phyloP scores from a whole-genome alignment of 2,888 invertebrate species.

The Invenusta paracnida region DNA sequence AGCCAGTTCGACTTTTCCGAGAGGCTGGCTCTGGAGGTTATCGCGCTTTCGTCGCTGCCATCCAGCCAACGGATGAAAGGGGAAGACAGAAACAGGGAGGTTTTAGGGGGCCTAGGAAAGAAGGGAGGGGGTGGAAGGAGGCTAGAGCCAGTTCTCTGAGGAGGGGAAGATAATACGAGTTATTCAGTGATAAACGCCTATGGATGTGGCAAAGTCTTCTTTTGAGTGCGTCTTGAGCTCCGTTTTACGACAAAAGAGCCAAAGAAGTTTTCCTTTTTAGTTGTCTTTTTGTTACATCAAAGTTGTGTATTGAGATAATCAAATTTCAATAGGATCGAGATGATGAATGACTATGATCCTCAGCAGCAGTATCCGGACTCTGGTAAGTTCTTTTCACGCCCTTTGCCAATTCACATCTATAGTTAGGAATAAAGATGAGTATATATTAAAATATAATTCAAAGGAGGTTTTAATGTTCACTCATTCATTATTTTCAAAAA shows the following conservation, averaged over 20 bases:
- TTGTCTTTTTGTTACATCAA: not conserved
- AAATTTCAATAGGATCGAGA: slow-evolving; percentile 21
- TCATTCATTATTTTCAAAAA: too few relatives aligned
- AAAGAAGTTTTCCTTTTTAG: not conserved
- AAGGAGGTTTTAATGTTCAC: too few relatives aligned
- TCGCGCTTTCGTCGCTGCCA: not conserved
- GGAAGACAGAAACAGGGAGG: too few relatives aligned
- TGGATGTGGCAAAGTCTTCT: not conserved
- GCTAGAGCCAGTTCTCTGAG: too few relatives aligned
- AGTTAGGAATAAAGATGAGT: too few relatives aligned
- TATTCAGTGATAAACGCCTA: not conserved
- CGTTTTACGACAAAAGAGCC: not conserved
- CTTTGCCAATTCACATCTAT: not conserved
- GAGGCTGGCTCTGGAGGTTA: too few relatives aligned
- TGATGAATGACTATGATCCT: slow-evolving; percentile 25
- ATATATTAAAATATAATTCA: too few relatives aligned
- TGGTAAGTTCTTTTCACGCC: not conserved
- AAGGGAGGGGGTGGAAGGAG: not conserved
- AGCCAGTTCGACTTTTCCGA: too few relatives aligned
- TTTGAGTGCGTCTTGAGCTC: not conserved
- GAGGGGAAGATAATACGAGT: not conserved
- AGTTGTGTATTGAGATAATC: not conserved
- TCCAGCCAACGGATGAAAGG: not conserved
- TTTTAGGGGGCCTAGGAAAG: too few relatives aligned
- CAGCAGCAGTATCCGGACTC: slow-evolving; percentile 22